Conservation (phyloP, 2,113 vertebrate genomes). For the Periophthalmus modestus region DNA sequence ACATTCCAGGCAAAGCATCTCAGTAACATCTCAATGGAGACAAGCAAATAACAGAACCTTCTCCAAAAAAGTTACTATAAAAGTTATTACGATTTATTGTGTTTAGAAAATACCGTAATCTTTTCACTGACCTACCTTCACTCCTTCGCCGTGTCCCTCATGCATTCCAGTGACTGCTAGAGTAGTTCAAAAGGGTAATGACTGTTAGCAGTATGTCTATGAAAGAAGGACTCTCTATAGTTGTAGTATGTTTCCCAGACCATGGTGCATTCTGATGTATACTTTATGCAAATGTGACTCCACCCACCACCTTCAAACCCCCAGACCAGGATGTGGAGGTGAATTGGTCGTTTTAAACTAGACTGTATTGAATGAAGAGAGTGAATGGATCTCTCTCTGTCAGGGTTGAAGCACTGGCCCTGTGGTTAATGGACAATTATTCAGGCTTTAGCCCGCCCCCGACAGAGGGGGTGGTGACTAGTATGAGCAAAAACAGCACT, state of each 20-base stretch:
- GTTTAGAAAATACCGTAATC: too few species aligned
- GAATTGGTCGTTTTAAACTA: background rate
- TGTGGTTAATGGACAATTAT: background rate
- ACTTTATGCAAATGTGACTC: background rate
- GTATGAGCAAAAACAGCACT: too few species aligned
- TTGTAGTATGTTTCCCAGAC: background rate
- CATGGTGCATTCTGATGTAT: background rate
- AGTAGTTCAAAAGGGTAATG: background rate
- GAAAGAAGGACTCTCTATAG: background rate
- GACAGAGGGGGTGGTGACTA: too few species aligned
- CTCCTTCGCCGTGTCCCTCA: too few species aligned
- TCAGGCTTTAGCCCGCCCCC: background rate
- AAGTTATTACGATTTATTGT: too few species aligned
- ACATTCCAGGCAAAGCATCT: too few species aligned
- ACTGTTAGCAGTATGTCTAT: background rate
- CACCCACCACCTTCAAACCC: background rate
- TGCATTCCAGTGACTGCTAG: background rate
- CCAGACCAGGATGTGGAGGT: background rate
- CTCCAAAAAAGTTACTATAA: too few species aligned
- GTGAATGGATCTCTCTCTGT: background rate
- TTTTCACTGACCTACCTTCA: too few species aligned
- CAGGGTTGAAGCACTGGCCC: background rate
- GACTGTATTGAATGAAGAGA: background rate
- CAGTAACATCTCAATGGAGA: too few species aligned
- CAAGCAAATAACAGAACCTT: too few species aligned